Conservation (phyloP, 1,140 invertebrate species). For the Heliconius hermathena region DNA sequence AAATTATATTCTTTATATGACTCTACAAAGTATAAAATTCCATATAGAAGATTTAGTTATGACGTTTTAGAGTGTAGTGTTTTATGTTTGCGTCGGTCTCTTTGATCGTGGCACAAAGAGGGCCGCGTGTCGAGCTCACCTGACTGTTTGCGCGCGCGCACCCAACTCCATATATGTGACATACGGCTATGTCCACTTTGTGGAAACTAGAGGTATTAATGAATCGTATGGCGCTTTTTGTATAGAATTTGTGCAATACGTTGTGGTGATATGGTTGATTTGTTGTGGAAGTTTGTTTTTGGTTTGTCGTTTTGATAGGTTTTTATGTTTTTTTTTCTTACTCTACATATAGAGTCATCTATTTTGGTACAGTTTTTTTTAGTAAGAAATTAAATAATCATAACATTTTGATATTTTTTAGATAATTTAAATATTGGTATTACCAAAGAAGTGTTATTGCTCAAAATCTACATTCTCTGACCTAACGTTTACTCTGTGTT, state of each 20-base stretch:
- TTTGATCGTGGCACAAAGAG: constrained; percentile 64
- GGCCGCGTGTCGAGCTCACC: constrained; percentile 65
- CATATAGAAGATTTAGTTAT: constrained; percentile 1
- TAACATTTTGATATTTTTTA: neutral
- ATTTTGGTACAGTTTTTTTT: too few relatives aligned
- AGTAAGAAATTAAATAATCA: too few relatives aligned
- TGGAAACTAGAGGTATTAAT: constrained; percentile 35
- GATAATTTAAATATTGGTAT: too few relatives aligned
- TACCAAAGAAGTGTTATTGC: neutral
- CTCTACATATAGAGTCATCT: too few relatives aligned
- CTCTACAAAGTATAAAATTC: neutral
- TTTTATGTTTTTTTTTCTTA: too few relatives aligned
- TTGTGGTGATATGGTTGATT: neutral
- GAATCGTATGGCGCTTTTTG: constrained; percentile 26
- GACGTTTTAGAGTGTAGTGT: constrained; percentile 29
- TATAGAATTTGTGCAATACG: neutral
- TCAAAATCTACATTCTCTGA: neutral
- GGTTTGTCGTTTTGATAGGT: too few relatives aligned
- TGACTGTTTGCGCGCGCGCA: constrained; percentile 57
- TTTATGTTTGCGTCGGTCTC: constrained; percentile 57
- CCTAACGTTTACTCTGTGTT: neutral
- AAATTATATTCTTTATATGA: neutral
- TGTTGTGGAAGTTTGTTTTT: too few relatives aligned
- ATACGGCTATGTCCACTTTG: constrained; percentile 35
- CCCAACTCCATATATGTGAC: constrained; percentile 34